Base-by-base conservation (phyloP, 1,140 invertebrate species). In the Neodiprion pinetum region DNA sequence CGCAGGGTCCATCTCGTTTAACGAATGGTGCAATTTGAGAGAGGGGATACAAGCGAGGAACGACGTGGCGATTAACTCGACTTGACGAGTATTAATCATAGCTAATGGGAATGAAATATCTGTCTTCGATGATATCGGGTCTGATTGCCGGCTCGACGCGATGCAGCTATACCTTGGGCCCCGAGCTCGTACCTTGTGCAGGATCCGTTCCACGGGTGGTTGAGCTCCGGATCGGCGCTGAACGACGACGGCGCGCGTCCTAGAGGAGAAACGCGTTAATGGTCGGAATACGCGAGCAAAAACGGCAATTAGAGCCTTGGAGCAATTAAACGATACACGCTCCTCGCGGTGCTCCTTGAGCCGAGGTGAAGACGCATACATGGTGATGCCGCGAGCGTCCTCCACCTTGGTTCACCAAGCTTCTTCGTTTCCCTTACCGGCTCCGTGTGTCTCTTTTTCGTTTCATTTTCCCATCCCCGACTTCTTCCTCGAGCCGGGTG, bases 281-380 rank as follows among this genome's bases (percentile, higher is more conserved):
- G 72, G 40, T 50, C 40, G 70, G 49, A 61, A 61, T 61, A 61
- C 53, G 53, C 53, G 53, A 61, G 53, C 53, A 81, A 82, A 82
- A 82, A 82, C 69, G 69, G 72, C 79, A 82, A 82, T 82, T 82
- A 81, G 75, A 77, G 76, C 78, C 53, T 76, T 77, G 79, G 67
- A 73, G 76, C 78, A 82, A 82, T 82, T 82, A 81, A 82, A 79
- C 73, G 71, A 73, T 71, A 81, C 77, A 77, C 77, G 78, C 40
- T 67, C 71, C 69, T 12, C 66, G 71, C 61, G 47, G 67, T 50
- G 65, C 53, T 50, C 50, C n/a, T 21, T 49, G 49, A 61, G 28
- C 28, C n/a, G 53, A 61, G 53, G 53, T 61, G 53, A 61, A 61
- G 53, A 61, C 53, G 53, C 53, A 17, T 14, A 17, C 53, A 40